phyloP scores from a whole-genome alignment of 2,113 vertebrate species.

The Leucosticte australis region DNA sequence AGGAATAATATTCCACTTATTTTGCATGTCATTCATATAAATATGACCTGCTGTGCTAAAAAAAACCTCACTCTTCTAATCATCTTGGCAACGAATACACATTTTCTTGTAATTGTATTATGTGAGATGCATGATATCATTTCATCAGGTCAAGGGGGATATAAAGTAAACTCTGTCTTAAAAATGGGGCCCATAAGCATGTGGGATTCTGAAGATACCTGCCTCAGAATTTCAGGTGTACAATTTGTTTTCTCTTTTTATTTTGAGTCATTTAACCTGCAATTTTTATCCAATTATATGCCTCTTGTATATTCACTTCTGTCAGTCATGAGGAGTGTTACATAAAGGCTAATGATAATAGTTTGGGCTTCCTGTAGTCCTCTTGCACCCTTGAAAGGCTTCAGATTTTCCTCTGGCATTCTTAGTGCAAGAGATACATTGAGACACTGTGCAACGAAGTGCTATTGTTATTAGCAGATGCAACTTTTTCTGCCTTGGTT shows the following conservation, averaged over 20 bases:
- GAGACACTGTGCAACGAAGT: neutral
- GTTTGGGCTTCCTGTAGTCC: neutral
- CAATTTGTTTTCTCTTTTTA: neutral
- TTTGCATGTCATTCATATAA: neutral
- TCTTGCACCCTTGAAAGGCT: neutral
- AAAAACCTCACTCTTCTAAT: neutral
- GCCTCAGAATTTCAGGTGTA: neutral
- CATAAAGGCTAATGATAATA: neutral
- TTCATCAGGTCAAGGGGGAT: neutral
- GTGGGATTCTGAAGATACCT: neutral
- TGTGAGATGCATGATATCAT: neutral
- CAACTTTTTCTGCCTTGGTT: neutral
- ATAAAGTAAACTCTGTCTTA: neutral
- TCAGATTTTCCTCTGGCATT: neutral
- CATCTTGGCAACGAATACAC: neutral
- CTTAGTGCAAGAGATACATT: neutral
- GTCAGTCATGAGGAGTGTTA: neutral
- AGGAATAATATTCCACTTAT: neutral
- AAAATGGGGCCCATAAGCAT: neutral
- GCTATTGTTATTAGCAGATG: neutral
- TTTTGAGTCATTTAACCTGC: neutral
- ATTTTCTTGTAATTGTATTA: neutral
- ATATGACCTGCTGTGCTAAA: neutral
- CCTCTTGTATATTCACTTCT: neutral
- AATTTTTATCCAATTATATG: neutral